phyloP scores from a whole-genome alignment of 2,888 invertebrate genomes.

The Drosophila setosimentum region DNA sequence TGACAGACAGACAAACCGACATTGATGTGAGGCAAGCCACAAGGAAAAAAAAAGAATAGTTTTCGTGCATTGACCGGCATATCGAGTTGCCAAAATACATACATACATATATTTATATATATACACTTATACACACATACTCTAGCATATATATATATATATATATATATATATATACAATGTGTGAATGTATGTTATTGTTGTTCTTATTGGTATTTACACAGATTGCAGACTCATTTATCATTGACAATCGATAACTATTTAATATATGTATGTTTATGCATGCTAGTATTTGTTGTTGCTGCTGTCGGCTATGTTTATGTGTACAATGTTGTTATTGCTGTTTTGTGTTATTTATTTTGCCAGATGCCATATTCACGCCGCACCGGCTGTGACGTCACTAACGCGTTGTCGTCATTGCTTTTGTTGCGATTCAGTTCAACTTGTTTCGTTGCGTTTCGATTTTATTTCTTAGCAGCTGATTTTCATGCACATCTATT shows the following conservation, averaged over 20 bases:
- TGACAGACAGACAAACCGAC: constrained; percentile 53
- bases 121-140: constrained; percentile 4
- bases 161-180: neutral
- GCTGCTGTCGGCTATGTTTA: constrained; percentile 43
- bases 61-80: constrained; percentile 72
- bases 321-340: constrained; percentile 40
- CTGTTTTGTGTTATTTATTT: constrained; percentile 54
- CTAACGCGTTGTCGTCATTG: constrained; percentile 41
- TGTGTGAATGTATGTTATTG: constrained; percentile 6
- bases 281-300: constrained; percentile 45
- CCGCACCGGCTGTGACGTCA: constrained; percentile 72
- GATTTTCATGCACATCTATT: constrained; percentile 66
- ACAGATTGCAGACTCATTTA: constrained; percentile 54
- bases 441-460: constrained; percentile 22
- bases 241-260: constrained; percentile 52
- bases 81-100: constrained; percentile 34
- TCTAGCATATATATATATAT: constrained; percentile 5
- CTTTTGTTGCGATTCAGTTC: constrained; percentile 50
- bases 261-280: constrained; percentile 47
- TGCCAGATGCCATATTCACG: constrained; percentile 64
- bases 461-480: constrained; percentile 58
- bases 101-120: neutral
- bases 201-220: constrained; percentile 43
- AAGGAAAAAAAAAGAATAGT: constrained; percentile 58
- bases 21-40: constrained; percentile 44